Base-by-base conservation (phyloP, 2,797 vertebrate species). In the Setipinna tenuifilis region DNA sequence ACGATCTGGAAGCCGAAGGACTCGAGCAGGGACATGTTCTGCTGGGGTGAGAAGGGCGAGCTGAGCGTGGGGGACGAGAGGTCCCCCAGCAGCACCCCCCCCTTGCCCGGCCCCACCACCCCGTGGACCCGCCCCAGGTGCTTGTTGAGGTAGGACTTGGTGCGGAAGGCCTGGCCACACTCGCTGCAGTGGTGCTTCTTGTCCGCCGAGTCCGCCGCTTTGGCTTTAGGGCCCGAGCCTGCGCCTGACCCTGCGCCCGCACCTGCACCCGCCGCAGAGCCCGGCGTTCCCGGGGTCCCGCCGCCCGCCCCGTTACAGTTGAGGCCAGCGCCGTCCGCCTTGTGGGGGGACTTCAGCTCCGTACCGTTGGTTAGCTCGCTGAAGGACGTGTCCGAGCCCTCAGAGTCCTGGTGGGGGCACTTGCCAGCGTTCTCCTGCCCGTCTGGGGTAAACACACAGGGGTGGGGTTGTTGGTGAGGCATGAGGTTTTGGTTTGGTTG, bases 1-100 rank as follows among this genome's bases (percentile, higher is more conserved):
- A 99, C 98, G 88, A 99, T 99, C 96, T 99, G 98, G 94, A 99
- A 99, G 89, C 98, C 98, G 84, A 99, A 99, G 0, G 98, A 99
- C 94, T 99, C 98, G 0, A 99, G 96, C 85, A 99, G 96, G 86
- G 98, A 99, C 98, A 99, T 99, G 96, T 98, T 99, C 95, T 99
- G 98, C 93, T 99, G 98, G 59, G 98, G 97, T 85, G 98, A 99
- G 91, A 99, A 99, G 46, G 98, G 98, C 16, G 98, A 99, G 83
- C 93, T 89, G 82, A 96, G 93, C 86, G 97, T 93, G 48, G 97
- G 93, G 58, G 97, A 96, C 87, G 96, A 93, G 78, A 98, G 94
- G 91, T 98, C 97, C 83, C 95, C 71, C 17, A 78, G 71, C 82
- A 96, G 94, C 84, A 95, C 57, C 0, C 94, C 93, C 59, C 93